These are phyloP conservation scores for Electrophaes corylata DNA, from an alignment of 2,888 invertebrate genomes.

Conservation along the genomic window DNA sequence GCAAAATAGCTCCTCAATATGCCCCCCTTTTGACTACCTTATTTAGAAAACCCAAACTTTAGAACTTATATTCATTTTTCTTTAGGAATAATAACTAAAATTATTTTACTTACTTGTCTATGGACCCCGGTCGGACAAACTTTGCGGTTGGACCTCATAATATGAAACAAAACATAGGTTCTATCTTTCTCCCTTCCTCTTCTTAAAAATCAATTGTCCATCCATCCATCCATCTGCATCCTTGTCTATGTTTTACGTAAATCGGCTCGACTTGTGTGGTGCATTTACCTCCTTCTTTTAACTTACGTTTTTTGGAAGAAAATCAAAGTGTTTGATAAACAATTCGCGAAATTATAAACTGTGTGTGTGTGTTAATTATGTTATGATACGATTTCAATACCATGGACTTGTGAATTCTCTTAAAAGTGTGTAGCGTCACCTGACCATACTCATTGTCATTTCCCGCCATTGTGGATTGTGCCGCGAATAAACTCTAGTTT, in stretches of 20 bases:
- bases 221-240: too few species aligned
- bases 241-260: slow-evolving; percentile 61
- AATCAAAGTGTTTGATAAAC: slow-evolving; percentile 47
- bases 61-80: too few species aligned
- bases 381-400: slow-evolving; percentile 50
- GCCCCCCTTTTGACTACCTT: too few species aligned
- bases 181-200: not conserved
- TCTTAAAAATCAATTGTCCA: slow-evolving; percentile 8
- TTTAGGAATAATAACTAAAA: too few species aligned
- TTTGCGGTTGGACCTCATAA: too few species aligned
- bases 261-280: slow-evolving; percentile 74
- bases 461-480: slow-evolving; percentile 84
- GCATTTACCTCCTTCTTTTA: slow-evolving; percentile 75
- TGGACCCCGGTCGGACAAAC: too few species aligned
- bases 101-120: too few species aligned
- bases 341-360: slow-evolving; percentile 47
- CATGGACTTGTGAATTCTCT: slow-evolving; percentile 48
- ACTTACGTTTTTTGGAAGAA: slow-evolving; percentile 66
- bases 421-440: slow-evolving; percentile 79
- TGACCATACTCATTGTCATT: slow-evolving; percentile 84
- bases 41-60: too few species aligned
- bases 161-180: too few species aligned
- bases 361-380: slow-evolving; percentile 46
- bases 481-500: slow-evolving; percentile 53
- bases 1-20: too few species aligned